phyloP scores from a whole-genome alignment of 2,113 vertebrate genomes.

The Edolisoma coerulescens region DNA sequence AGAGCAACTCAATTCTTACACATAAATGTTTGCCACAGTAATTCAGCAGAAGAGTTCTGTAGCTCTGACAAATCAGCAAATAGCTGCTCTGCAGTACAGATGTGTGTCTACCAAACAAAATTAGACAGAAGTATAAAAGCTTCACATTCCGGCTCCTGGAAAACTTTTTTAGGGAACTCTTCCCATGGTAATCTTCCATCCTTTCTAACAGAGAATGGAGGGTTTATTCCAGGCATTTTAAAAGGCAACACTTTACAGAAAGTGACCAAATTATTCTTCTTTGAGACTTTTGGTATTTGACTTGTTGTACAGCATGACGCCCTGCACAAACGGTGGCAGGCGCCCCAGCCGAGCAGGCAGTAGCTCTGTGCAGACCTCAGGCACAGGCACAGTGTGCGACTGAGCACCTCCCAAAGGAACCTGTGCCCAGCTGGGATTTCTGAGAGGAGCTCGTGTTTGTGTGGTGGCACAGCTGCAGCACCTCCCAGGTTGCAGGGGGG shows the following conservation, averaged over 20 bases:
- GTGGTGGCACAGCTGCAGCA: not conserved
- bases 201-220: slow-evolving; percentile 68
- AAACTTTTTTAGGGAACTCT: slow-evolving; percentile 69
- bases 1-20: slow-evolving; percentile 99
- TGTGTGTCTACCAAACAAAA: slow-evolving; percentile 82
- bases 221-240: slow-evolving; percentile 73
- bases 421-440: not conserved
- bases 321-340: not conserved
- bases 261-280: slow-evolving; percentile 54
- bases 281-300: not conserved
- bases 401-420: not conserved
- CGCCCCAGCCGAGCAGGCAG: not conserved
- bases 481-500: not conserved
- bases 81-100: slow-evolving; percentile 84
- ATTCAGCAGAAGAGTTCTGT: slow-evolving; percentile 76
- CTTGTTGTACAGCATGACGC: fast-evolving
- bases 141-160: slow-evolving; percentile 79
- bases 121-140: slow-evolving; percentile 77
- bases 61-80: slow-evolving; percentile 81
- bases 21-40: slow-evolving; percentile 81
- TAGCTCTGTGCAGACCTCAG: not conserved
- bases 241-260: slow-evolving; percentile 76
- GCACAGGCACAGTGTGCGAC: not conserved
- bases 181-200: slow-evolving; percentile 66
- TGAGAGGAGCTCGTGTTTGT: not conserved